Base-by-base conservation (phyloP, 92 coral and sea anemone species). In the Scolanthus callimorphus region DNA sequence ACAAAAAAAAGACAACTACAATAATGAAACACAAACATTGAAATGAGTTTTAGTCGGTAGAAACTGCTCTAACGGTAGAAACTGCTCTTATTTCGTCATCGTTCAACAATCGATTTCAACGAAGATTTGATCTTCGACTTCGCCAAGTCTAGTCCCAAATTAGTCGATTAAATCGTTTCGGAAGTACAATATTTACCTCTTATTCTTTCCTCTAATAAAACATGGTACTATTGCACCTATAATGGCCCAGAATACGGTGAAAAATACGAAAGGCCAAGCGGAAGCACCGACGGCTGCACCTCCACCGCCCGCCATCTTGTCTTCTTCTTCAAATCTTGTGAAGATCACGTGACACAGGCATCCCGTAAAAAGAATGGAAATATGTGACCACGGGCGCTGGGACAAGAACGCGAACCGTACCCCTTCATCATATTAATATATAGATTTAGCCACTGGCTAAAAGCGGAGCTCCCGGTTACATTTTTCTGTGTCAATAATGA, bases 171-270 rank as follows among this genome's bases (percentile, higher is more conserved):
- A 34, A 6, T 6, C 6, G 15, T 34, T 6, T 34, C 41, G 6
- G 15, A 34, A 34, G 6, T 15, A 6, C 15, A 6, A 34, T 34
- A 28, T 24, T 70, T 84, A 94, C 99, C 96, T 73, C 68, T 73
- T 94, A 62, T 94, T 88, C 17, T 77, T 88, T 41, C 99, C 99
- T 78, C 61, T 81, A 57, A 94, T 74, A 65, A 71, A 94, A 74
- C 76, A 84, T 52, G 99, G 99, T 46, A 78, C 30, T 6, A 88
- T 80, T 29, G 71, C 86, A 15, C 99, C 99, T 29, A 94, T 67
- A 31, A 90, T 80, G 25, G 82, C 67, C 96, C 99, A 94, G 58
- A 94, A 61, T n/a, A 72, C 78, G 11, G 96, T 84, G 17, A 88
- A 84, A 49, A 88, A 84, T 44, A 94, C 50, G 15, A 94, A 65